Base-by-base conservation (phyloP, 2,888 invertebrate species). In the Dolichopus griseipennis region DNA sequence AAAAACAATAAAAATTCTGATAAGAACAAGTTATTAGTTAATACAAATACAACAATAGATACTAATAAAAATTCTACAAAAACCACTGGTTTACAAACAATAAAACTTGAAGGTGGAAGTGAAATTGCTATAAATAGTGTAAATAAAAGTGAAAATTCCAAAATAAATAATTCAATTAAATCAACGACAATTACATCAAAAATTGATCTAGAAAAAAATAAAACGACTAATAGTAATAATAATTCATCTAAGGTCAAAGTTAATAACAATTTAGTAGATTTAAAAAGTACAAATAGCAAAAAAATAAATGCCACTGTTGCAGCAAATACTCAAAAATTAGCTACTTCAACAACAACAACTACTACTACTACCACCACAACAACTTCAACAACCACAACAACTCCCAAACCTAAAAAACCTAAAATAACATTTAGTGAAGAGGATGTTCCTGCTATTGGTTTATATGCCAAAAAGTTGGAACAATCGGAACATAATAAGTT, bases 401-500 rank as follows among this genome's bases (percentile, higher is more conserved):
- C 78, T n/a, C 76, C 75, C 64, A 82, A 78, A 72, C 83, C 81
- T 12, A 83, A 82, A 69, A 86, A 86, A 73, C 86, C 86, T 6
- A 80, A 77, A n/a, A 77, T 83, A 8, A 85, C 85, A 1, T 75
- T 78, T 64, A 81, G 83, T 66, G 79, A 80, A 68, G 78, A 78
- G 66, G 78, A 84, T 69, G 80, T 82, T 69, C 75, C 75, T 7
- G 72, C 73, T 66, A 70, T 74, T 21, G 75, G 73, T 61, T 73
- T 71, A 52, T 20, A 22, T 15, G 71, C 74, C 61, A 68, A 71
- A 34, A 71, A 18, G 3, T 64, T n/a, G 15, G 65, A 21, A n/a
- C 3, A 10, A 61, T 18, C 7, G 5, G 21, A 41, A 22, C 18
- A 43, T 22, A 41, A 7, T 63, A 65, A 52, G 34, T 33, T 34